A percentile compares a stretch with the other conserved stretches of the same genome.
phyloP scores from a whole-genome alignment of 2,113 vertebrate species.

The Equus przewalskii region DNA sequence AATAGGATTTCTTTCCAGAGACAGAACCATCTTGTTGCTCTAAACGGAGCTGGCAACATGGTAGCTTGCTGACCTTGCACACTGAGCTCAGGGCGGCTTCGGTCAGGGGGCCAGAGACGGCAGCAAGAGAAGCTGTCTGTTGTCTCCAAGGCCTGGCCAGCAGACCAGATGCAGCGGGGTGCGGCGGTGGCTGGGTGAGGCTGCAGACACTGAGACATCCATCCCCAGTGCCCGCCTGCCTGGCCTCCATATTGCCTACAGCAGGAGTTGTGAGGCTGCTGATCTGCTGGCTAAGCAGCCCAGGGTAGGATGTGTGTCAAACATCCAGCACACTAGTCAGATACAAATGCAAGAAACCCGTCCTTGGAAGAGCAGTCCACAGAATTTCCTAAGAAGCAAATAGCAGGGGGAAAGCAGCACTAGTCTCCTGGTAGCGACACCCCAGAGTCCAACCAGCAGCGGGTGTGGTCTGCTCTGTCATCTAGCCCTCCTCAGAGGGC shows the following conservation, averaged over 20 bases:
- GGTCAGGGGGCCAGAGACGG: background rate
- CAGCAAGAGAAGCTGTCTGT: background rate
- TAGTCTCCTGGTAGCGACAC: background rate
- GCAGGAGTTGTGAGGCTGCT: background rate
- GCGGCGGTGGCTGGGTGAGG: background rate
- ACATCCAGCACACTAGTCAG: background rate
- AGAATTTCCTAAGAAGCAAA: slow-evolving; percentile 47
- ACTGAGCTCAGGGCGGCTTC: background rate
- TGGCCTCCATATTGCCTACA: background rate
- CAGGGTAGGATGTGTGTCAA: background rate
- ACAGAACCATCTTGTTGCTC: slow-evolving; percentile 58
- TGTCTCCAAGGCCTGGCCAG: background rate
- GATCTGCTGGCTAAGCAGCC: background rate
- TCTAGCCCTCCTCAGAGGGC: background rate
- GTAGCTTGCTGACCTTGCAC: slow-evolving; percentile 50
- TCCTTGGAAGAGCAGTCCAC: background rate
- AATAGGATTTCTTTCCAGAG: slow-evolving; percentile 64
- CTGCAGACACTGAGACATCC: background rate
- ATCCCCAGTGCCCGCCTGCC: background rate
- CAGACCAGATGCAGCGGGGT: background rate
- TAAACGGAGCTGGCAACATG: slow-evolving; percentile 17
- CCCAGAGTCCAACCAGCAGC: background rate
- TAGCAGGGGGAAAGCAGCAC: background rate
- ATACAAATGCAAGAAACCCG: slow-evolving; percentile 3
- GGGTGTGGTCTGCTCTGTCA: background rate